Percentiles rank a stretch among this genome's conserved stretches.
Conservation (phyloP, 2,113 vertebrate species). For the Paramormyrops kingsleyae region DNA sequence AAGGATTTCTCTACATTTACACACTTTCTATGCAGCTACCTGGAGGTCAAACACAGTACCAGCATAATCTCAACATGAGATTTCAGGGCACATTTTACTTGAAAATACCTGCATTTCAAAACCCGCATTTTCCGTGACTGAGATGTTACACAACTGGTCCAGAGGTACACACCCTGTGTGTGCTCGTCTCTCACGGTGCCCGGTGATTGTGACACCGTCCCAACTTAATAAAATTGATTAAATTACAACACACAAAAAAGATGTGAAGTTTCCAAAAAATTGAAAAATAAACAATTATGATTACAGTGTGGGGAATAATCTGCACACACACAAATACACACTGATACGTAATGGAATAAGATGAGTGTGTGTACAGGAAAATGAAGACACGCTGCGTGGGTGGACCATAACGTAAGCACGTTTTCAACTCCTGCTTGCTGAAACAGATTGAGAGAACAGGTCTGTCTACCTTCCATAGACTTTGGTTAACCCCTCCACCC, state of each 20-base stretch:
- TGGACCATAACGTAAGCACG: background rate
- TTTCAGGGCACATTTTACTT: background rate
- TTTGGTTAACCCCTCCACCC: constrained; percentile 2
- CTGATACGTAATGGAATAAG: background rate
- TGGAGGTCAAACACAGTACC: background rate
- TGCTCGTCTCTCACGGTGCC: background rate
- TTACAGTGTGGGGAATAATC: background rate
- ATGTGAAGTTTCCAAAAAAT: background rate
- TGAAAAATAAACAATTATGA: background rate
- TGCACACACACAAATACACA: background rate
- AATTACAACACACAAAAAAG: background rate
- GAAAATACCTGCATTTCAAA: background rate
- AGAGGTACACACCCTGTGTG: background rate
- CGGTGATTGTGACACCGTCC: background rate
- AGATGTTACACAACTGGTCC: background rate
- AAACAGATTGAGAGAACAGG: constrained; percentile 23
- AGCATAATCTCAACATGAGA: background rate
- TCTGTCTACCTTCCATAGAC: constrained; percentile 17
- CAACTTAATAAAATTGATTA: background rate
- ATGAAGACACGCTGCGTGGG: background rate
- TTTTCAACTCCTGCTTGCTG: constrained; percentile 1
- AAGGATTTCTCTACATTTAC: background rate
- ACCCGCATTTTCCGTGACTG: background rate
- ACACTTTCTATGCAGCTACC: background rate
- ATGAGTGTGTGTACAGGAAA: background rate